Evolutionary conservation across 2,113 vertebrate genomes (phyloP).

Genomic region (Laticauda colubrina): DNA sequence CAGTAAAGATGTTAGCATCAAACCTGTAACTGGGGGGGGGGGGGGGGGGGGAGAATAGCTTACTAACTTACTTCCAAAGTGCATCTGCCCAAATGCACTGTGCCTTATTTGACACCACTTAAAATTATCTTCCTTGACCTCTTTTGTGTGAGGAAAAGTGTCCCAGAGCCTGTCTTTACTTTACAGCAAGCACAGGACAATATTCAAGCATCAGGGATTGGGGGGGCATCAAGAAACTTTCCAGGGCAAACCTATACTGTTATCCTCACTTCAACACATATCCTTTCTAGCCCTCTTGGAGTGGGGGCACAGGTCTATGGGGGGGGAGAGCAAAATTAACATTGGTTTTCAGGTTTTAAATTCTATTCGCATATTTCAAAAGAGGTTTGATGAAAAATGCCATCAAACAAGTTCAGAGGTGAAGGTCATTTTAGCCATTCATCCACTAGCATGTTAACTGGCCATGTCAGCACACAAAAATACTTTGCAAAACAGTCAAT

Average conservation of each 20-base stretch:
- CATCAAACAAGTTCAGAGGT: conserved; percentile 31
- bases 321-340: background rate
- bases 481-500: conserved; percentile 61
- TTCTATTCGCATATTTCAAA: conserved; percentile 16
- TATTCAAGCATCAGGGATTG: background rate
- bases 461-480: conserved; percentile 43
- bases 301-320: conserved; percentile 1
- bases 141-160: background rate
- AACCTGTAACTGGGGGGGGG: background rate
- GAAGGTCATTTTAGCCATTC: conserved; percentile 23
- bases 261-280: conserved; percentile 10
- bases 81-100: background rate
- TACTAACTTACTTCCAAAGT: background rate
- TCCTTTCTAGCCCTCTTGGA: background rate
- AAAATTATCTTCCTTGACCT: background rate
- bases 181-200: background rate
- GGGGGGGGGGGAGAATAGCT: background rate
- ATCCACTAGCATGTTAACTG: conserved; percentile 1
- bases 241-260: background rate
- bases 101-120: background rate
- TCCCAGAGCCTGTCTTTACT: background rate
- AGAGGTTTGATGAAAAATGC: conserved; percentile 23
- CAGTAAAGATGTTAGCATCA: conserved; percentile 37
- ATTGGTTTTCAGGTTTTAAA: conserved; percentile 8
- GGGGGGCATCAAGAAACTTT: background rate